These are phyloP conservation scores for Rhingia campestris DNA, from an alignment of 2,888 invertebrate genomes.

Conservation along the genomic window DNA sequence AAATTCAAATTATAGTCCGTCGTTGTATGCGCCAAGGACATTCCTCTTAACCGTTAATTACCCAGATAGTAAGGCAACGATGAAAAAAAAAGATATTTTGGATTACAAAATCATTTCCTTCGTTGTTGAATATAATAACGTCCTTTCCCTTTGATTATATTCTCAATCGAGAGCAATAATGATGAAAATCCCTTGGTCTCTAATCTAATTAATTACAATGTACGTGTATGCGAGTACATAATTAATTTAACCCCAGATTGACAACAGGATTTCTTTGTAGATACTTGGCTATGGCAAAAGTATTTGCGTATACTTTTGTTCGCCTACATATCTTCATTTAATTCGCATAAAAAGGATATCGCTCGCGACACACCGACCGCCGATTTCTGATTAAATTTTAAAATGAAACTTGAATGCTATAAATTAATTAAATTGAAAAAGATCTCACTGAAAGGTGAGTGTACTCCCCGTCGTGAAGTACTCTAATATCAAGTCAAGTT, in stretches of 20 bases:
- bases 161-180: background rate
- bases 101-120: conserved; percentile 20
- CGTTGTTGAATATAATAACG: conserved; percentile 15
- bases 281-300: conserved; percentile 5
- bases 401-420: conserved; percentile 47
- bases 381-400: conserved; percentile 31
- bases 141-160: background rate
- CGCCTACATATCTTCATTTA: background rate
- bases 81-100: background rate
- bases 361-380: background rate
- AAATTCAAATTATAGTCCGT: conserved; percentile 17
- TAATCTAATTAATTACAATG: conserved; percentile 45
- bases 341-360: background rate
- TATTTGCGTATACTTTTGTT: background rate
- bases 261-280: conserved; percentile 7
- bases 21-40: background rate
- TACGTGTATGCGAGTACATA: background rate
- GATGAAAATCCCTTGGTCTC: conserved; percentile 24
- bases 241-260: conserved; percentile 20
- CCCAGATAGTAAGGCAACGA: background rate
- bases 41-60: conserved; percentile 24
- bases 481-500: conserved; percentile 20
- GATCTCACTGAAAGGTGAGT: conserved; percentile 17
- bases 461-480: conserved; percentile 26
- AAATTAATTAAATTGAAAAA: conserved; percentile 65